Evolutionary conservation across 1,140 invertebrate species (phyloP).

Genomic region (Sycophila sp.): DNA sequence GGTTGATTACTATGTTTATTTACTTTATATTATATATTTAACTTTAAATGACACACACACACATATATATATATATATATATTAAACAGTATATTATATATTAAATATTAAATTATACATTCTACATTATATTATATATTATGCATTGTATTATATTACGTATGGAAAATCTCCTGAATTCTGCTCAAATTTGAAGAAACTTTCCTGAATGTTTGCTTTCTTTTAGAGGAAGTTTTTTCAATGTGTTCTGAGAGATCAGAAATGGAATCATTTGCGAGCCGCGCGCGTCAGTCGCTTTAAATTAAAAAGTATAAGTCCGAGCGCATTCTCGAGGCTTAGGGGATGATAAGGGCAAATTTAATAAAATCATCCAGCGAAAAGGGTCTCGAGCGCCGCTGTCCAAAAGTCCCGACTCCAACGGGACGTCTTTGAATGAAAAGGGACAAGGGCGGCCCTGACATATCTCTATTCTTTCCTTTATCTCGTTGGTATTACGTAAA

Average conservation of each 20-base stretch:
- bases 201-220: too few relatives aligned
- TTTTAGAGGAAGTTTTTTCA: too few relatives aligned
- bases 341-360: conserved; percentile 46
- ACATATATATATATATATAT: too few relatives aligned
- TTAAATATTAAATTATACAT: too few relatives aligned
- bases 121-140: too few relatives aligned
- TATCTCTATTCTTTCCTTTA: conserved; percentile 27
- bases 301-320: neutral
- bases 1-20: too few relatives aligned
- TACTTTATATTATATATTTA: too few relatives aligned
- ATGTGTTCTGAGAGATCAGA: too few relatives aligned
- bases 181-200: neutral
- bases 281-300: neutral
- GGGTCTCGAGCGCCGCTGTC: conserved; percentile 3
- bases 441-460: conserved; percentile 8
- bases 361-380: conserved; percentile 44
- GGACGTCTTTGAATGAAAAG: conserved; percentile 38
- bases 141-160: neutral
- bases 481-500: neutral
- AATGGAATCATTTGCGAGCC: too few relatives aligned
- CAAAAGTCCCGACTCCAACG: conserved; percentile 18
- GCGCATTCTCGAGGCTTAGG: neutral
- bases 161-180: neutral
- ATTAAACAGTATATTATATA: too few relatives aligned
- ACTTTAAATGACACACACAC: too few relatives aligned